These are phyloP conservation scores for Dinomys branickii DNA, from an alignment of 2,113 vertebrate species.

Conservation along the genomic window DNA sequence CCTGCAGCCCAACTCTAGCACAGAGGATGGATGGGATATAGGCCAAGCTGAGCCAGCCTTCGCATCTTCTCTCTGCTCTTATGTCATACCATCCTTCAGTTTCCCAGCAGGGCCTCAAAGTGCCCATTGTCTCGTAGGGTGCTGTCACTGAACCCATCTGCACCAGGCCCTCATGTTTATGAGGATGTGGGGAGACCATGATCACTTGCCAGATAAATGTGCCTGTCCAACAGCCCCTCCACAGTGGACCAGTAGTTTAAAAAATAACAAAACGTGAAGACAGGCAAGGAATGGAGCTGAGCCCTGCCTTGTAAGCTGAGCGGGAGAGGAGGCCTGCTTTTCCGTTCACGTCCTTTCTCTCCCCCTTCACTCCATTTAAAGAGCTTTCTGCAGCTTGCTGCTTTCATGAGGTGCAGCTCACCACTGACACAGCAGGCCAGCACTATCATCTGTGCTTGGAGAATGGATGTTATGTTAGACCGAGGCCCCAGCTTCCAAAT, in stretches of 20 bases:
- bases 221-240: background rate
- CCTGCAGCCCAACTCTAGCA: background rate
- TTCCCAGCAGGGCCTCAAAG: constrained; percentile 36
- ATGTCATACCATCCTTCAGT: background rate
- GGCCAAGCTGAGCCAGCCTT: rapidly evolving
- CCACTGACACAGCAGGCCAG: too few species aligned
- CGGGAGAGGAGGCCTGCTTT: background rate
- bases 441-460: background rate
- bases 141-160: constrained; percentile 17
- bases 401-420: background rate
- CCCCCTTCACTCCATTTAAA: background rate
- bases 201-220: background rate
- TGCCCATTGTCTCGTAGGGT: constrained; percentile 47
- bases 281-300: constrained; percentile 19
- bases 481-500: constrained; percentile 67
- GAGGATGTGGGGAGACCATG: constrained; percentile 10
- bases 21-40: rapidly evolving
- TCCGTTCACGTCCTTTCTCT: background rate
- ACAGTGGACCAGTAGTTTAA: background rate
- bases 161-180: background rate
- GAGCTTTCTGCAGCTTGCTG: constrained; percentile 47
- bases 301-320: constrained; percentile 23
- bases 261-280: background rate
- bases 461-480: constrained; percentile 62
- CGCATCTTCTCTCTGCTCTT: background rate